A percentile compares a stretch with the other conserved stretches of the same genome.
These are phyloP conservation scores for Syrista parreyssii DNA, from an alignment of 2,888 invertebrate genomes.

Conservation along the genomic window DNA sequence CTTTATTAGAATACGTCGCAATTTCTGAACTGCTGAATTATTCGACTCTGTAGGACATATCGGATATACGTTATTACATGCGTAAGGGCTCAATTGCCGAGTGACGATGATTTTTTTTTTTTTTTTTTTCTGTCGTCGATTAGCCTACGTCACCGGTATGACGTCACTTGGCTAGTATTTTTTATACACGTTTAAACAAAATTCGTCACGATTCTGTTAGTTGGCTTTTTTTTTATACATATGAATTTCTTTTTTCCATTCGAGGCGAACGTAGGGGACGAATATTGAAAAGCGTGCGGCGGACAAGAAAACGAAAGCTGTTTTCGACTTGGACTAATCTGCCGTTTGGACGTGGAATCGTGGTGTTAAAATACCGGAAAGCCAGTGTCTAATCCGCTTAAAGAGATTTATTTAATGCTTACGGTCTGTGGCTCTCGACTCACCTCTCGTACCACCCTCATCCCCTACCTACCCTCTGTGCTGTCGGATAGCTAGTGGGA, in stretches of 20 bases:
- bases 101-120: not conserved
- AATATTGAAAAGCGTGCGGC: not conserved
- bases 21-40: not conserved
- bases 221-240: not conserved
- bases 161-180: not conserved
- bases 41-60: not conserved
- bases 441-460: conserved; percentile 30
- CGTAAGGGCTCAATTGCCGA: not conserved
- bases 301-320: conserved; percentile 47
- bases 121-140: not conserved
- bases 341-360: conserved; percentile 53
- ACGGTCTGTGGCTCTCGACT: conserved; percentile 52
- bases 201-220: not conserved
- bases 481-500: not conserved
- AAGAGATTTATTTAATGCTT: conserved; percentile 62
- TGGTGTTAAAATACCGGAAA: conserved; percentile 60
- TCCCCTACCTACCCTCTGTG: not conserved
- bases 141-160: not conserved
- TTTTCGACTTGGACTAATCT: conserved; percentile 54
- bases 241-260: not conserved
- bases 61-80: not conserved
- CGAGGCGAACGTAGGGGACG: too few relatives aligned
- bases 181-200: not conserved
- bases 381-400: conserved; percentile 59
- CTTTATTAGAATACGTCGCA: conserved; percentile 34